A percentile compares a stretch with the other conserved stretches of the same genome.
Conservation (phyloP, 1,140 invertebrate species). For the Dendrolimus kikuchii region DNA sequence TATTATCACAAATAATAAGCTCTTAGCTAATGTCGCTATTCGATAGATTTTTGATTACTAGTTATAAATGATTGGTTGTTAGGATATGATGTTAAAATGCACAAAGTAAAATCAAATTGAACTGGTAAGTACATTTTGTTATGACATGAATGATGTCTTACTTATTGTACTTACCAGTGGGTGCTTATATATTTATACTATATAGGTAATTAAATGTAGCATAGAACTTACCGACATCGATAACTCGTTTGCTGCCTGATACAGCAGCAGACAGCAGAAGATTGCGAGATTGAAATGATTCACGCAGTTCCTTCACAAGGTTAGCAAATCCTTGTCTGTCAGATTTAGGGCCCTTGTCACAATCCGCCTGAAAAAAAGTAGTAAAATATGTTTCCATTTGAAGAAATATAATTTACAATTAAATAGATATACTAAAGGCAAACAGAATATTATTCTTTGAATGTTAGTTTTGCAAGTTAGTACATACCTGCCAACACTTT, state of each 20-base stretch:
- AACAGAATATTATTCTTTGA: too few relatives aligned
- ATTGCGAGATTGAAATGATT: slow-evolving; percentile 79
- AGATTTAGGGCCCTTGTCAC: slow-evolving; percentile 80
- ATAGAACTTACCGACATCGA: slow-evolving; percentile 76
- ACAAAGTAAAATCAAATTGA: too few relatives aligned
- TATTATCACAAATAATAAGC: too few relatives aligned
- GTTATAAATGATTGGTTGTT: too few relatives aligned
- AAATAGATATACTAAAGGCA: background rate
- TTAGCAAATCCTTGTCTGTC: slow-evolving; percentile 84
- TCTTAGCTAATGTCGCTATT: too few relatives aligned
- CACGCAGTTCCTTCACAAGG: slow-evolving; percentile 80
- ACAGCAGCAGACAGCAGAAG: slow-evolving; percentile 87
- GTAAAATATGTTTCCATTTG: slow-evolving; percentile 9
- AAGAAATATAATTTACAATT: slow-evolving; percentile 1
- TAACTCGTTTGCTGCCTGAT: slow-evolving; percentile 86
- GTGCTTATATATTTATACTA: background rate
- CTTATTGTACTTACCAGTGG: too few relatives aligned
- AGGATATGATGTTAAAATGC: too few relatives aligned
- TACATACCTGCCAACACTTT: slow-evolving; percentile 90
- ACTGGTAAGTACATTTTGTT: too few relatives aligned
- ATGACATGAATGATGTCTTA: too few relatives aligned
- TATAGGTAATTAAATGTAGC: background rate
- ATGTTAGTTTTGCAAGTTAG: too few relatives aligned
- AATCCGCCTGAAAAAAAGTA: slow-evolving; percentile 79
- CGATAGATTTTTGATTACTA: too few relatives aligned